These are phyloP conservation scores for Chromoteleia sp. DNA, from an alignment of 2,888 invertebrate species.

Conservation along the genomic window DNA sequence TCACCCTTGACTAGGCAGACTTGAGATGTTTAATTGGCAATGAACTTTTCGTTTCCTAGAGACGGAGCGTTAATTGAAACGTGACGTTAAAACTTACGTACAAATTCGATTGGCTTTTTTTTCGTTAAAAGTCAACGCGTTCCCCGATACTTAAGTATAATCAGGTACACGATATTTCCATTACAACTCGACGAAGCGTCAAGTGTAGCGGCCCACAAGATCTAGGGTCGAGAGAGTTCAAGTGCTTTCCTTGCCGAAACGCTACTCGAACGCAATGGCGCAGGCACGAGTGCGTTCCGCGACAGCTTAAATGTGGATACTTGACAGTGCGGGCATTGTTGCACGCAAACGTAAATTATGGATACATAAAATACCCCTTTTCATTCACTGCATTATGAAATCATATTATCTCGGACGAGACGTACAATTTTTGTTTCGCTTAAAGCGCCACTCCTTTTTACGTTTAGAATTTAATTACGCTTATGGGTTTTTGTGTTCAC, in stretches of 20 bases:
- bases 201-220: conserved; percentile 68
- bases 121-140: too few relatives aligned
- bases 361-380: conserved; percentile 38
- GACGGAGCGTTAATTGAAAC: not conserved
- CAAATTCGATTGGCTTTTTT: too few relatives aligned
- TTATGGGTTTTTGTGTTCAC: too few relatives aligned
- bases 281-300: conserved; percentile 43
- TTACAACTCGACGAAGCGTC: conserved; percentile 69
- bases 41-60: too few relatives aligned
- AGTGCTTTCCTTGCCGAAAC: conserved; percentile 68
- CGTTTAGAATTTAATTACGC: too few relatives aligned
- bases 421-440: not conserved
- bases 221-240: conserved; percentile 70
- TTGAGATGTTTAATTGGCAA: too few relatives aligned
- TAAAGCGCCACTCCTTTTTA: too few relatives aligned
- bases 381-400: conserved; percentile 25
- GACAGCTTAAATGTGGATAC: conserved; percentile 55
- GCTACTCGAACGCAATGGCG: conserved; percentile 60
- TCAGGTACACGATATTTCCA: conserved; percentile 71
- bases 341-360: conserved; percentile 51
- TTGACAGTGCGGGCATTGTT: conserved; percentile 51
- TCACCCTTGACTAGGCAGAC: too few relatives aligned
- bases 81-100: not conserved
- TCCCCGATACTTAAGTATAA: conserved; percentile 39
- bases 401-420: conserved; percentile 9